Conservation (phyloP, 1,140 invertebrate genomes). For the Ceratitis capitata region DNA sequence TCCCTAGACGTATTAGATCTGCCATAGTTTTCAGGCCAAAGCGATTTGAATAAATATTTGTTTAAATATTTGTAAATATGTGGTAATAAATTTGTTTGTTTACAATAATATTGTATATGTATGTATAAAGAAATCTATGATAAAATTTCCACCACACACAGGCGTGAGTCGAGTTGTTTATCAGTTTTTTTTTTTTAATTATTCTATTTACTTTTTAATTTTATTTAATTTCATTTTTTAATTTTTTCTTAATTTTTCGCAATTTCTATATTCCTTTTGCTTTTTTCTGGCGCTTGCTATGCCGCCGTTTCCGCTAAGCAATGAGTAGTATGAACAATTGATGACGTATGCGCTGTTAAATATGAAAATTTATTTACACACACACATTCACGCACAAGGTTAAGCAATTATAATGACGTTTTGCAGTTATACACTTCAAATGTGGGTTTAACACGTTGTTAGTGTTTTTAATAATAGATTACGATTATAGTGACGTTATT, state of each 20-base stretch:
- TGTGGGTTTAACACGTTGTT: not conserved
- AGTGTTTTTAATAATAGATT: not conserved
- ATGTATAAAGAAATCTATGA: constrained; percentile 24
- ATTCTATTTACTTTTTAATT: too few relatives aligned
- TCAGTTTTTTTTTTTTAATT: too few relatives aligned
- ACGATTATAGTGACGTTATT: not conserved
- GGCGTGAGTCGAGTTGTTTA: not conserved
- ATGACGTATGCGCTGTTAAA: not conserved
- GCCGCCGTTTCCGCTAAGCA: not conserved
- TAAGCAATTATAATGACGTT: not conserved
- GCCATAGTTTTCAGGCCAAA: constrained; percentile 66
- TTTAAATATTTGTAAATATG: not conserved
- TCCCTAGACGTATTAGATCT: constrained; percentile 73
- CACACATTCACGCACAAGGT: not conserved
- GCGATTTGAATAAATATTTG: constrained; percentile 21
- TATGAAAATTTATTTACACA: not conserved
- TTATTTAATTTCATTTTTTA: too few relatives aligned
- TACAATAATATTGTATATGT: constrained; percentile 24
- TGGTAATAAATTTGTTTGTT: not conserved
- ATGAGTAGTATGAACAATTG: not conserved
- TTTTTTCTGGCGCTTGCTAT: constrained; percentile 22
- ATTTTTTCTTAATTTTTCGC: too few relatives aligned
- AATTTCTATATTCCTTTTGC: not conserved
- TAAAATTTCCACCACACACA: not conserved
- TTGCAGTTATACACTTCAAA: not conserved